A percentile compares a stretch with the other conserved stretches of the same genome.
Conservation (phyloP, 2,797 vertebrate species). For the Hemitrygon akajei region DNA sequence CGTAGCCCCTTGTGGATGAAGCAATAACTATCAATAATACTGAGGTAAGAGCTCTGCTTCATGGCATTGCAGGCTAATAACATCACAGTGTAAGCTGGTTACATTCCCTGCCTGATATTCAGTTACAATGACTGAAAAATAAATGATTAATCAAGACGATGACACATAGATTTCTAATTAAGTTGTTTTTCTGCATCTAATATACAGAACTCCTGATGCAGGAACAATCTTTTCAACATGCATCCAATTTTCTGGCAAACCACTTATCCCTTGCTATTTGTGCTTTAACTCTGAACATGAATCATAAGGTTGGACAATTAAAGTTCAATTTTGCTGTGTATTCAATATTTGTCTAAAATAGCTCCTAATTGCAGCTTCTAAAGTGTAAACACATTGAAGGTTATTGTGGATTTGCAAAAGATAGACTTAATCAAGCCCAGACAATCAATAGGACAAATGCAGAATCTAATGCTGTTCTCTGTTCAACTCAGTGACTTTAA, state of each 20-base stretch:
- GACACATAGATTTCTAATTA: neutral
- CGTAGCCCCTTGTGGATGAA: neutral
- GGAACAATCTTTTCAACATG: neutral
- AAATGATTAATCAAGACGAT: neutral
- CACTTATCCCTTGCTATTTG: neutral
- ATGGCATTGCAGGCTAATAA: neutral
- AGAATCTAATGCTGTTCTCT: slow-evolving; percentile 44
- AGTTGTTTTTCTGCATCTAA: neutral
- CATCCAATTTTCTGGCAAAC: neutral
- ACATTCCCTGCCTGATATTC: neutral
- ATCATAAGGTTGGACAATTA: neutral
- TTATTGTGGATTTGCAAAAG: slow-evolving; percentile 43
- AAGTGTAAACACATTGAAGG: slow-evolving; percentile 45
- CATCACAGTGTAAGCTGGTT: neutral
- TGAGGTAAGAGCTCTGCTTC: neutral
- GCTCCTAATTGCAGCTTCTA: slow-evolving; percentile 43
- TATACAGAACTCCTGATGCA: neutral
- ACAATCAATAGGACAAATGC: slow-evolving; percentile 43
- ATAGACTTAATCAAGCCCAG: slow-evolving; percentile 46
- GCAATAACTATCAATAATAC: neutral
- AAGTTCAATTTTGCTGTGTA: neutral
- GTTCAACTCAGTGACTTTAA: slow-evolving; percentile 25
- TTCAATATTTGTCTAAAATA: slow-evolving; percentile 38
- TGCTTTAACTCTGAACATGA: neutral
- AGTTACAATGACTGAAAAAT: neutral